Evolutionary conservation across 2,888 invertebrate species (phyloP).

Genomic region (Troilus luridus): DNA sequence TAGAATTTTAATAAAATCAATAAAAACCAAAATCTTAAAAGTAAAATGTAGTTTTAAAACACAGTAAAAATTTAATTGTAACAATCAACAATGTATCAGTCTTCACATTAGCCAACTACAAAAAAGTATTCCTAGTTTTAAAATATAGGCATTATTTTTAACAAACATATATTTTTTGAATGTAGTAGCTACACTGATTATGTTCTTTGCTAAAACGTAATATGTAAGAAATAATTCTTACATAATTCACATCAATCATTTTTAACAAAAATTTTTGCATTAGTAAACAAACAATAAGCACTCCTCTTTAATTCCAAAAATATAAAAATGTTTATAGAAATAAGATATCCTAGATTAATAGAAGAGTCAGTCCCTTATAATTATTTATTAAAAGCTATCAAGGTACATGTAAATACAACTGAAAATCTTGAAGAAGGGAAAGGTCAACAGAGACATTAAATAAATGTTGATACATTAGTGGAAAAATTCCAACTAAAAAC

Average conservation of each 20-base stretch:
- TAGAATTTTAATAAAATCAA: slow-evolving; percentile 14
- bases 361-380: neutral
- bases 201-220: neutral
- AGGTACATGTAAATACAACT: neutral
- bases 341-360: neutral
- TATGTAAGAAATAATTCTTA: neutral
- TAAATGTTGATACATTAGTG: too few species aligned
- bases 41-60: neutral
- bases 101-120: neutral
- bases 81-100: neutral
- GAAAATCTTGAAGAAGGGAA: neutral
- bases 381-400: neutral
- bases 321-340: neutral
- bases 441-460: too few species aligned
- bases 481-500: too few species aligned
- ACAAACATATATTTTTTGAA: neutral
- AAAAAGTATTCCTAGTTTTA: neutral
- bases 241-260: neutral
- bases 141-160: neutral
- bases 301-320: neutral
- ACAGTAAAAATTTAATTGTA: neutral
- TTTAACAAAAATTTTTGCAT: neutral
- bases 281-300: neutral
- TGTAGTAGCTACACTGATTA: neutral
- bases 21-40: neutral